Evolutionary conservation across 2,888 invertebrate genomes (phyloP), one percentile per base, ranked within the genome.

Genomic region (Selenia dentaria): DNA sequence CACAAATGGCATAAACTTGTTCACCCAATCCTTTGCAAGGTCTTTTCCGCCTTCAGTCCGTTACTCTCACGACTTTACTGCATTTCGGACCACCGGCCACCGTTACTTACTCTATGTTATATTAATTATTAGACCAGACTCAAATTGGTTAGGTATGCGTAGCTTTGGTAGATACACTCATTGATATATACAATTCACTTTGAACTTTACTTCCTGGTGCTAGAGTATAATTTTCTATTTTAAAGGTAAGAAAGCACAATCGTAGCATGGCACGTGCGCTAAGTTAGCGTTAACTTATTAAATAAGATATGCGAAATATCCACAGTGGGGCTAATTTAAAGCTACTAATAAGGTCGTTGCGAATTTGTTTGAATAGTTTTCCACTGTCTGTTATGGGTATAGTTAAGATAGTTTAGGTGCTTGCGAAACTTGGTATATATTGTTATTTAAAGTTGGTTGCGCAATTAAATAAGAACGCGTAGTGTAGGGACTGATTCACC

Each of bases 91-190:
- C 42, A 43, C 47, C 36, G 14, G 24, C 11, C 24, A 41, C 58
- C 50, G 56, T 52, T 56, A 48, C 42, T 13, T 37, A 51, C 51
- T 42, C 49, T 41, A 29, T 54, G 50, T 56, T 52, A 48, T 59
- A 56, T 52, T 59, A 59, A 59, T 59, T 59, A 59, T 52, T 56
- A 46, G 50, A 59, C 52, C 43, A 40, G 47, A 52, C 52, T 54
- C 50, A 52, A 59, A 59, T 59, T 56, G 54, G 52, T 51, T 47
- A 43, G 54, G 50, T 42, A 56, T 56, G 58, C 58, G 43, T 50
- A 34, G 41, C 52, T 38, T 47, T 40, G 11, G 18, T 22, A 22
- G 22, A 29, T 22, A 28, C 16, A 50, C 31, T 20, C 33, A 36
- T n/a, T 16, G 3, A 0, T 8, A 14, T 6, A 6, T 1, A 12